A percentile compares a stretch with the other conserved stretches of the same genome.
Conservation (phyloP, 2,113 vertebrate genomes). For the Laterallus jamaicensis region DNA sequence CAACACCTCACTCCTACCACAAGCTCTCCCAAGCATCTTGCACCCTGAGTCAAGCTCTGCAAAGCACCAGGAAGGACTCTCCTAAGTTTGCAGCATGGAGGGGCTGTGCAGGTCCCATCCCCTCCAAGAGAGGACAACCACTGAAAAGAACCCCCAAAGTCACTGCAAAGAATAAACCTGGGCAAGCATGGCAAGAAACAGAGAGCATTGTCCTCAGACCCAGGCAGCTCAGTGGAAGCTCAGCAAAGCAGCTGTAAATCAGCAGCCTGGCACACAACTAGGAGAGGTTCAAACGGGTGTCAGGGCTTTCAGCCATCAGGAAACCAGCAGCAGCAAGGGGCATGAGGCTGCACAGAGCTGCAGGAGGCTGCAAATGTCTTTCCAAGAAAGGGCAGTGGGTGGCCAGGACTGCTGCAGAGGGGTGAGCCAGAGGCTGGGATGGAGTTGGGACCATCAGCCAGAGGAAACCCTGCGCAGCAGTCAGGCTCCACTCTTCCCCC, state of each 20-base stretch:
- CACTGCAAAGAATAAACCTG: neutral
- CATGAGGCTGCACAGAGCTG: neutral
- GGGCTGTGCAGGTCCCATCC: neutral
- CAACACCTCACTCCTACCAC: neutral
- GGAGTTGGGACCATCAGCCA: accelerated
- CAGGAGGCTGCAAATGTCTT: accelerated
- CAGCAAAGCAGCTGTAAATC: neutral
- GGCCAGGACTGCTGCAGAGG: neutral
- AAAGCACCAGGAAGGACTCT: neutral
- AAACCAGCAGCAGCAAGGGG: neutral
- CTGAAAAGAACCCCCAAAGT: neutral
- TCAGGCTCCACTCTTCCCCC: neutral
- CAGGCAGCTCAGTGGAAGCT: neutral
- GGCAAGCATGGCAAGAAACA: accelerated
- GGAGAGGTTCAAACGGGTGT: neutral
- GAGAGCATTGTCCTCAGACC: accelerated
- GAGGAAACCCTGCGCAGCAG: neutral
- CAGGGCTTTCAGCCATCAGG: neutral
- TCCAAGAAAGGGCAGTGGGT: neutral
- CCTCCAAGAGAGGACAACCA: accelerated
- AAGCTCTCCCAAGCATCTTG: neutral
- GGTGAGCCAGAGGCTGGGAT: neutral
- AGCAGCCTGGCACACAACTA: neutral
- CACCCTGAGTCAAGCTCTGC: neutral
- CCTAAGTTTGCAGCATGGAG: neutral